Evolutionary conservation across 2,888 invertebrate genomes (phyloP).

Genomic region (Nysson spinosus): DNA sequence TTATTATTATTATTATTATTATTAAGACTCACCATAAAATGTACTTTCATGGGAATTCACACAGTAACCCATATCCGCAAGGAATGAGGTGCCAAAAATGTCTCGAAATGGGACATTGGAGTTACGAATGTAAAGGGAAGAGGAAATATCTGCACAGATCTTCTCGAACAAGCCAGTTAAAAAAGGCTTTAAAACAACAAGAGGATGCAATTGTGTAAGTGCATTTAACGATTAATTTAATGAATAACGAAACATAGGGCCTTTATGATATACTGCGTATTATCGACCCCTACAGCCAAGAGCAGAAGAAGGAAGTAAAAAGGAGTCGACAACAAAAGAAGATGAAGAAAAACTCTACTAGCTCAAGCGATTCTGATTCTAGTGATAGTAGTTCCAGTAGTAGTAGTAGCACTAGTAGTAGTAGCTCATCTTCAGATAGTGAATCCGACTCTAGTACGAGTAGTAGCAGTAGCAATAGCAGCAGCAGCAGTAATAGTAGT

Average conservation of each 20-base stretch:
- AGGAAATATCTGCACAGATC: slow-evolving; percentile 91
- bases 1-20: too few relatives aligned
- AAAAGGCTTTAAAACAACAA: slow-evolving; percentile 81
- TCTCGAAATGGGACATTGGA: slow-evolving; percentile 95
- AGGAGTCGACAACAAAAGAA: slow-evolving; percentile 48
- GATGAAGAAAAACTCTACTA: slow-evolving; percentile 57
- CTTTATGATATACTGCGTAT: neutral
- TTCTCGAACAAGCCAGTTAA: slow-evolving; percentile 89
- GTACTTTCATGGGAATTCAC: slow-evolving; percentile 14
- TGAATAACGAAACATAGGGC: slow-evolving; percentile 1
- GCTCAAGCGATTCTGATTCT: slow-evolving; percentile 59
- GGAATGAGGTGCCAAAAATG: slow-evolving; percentile 95
- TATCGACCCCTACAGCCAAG: slow-evolving; percentile 44
- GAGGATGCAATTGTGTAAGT: slow-evolving; percentile 74
- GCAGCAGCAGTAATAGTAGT: slow-evolving; percentile 59
- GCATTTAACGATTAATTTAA: neutral
- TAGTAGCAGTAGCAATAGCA: slow-evolving; percentile 63
- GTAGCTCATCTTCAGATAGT: slow-evolving; percentile 69
- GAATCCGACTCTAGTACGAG: slow-evolving; percentile 70
- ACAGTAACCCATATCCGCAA: slow-evolving; percentile 82
- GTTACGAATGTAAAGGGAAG: slow-evolving; percentile 94
- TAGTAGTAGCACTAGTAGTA: slow-evolving; percentile 58
- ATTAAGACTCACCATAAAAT: too few relatives aligned
- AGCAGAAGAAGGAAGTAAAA: slow-evolving; percentile 51
- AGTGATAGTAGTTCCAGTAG: slow-evolving; percentile 56